phyloP scores from a whole-genome alignment of 2,797 vertebrate genomes.

The Protonibea diacanthus region DNA sequence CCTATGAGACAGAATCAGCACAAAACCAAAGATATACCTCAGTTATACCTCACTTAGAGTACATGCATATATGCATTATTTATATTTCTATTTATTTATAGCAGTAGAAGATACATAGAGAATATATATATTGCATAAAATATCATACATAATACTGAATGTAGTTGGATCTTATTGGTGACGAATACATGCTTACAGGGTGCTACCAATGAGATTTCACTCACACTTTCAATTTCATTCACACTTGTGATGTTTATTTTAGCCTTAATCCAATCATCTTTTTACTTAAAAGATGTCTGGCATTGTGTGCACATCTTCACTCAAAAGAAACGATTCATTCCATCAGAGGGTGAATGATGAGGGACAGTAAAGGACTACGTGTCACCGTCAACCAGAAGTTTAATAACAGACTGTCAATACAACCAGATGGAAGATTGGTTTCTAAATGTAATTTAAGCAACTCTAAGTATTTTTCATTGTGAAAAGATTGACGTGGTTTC shows the following conservation, averaged over 20 bases:
- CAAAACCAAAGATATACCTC: constrained; percentile 74
- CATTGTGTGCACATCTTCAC: constrained; percentile 31
- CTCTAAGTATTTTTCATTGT: constrained; percentile 2
- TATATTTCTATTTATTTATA: constrained; percentile 29
- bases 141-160: constrained; percentile 41
- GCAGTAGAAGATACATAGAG: constrained; percentile 12
- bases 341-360: constrained; percentile 14
- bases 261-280: constrained; percentile 43
- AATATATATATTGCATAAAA: constrained; percentile 22
- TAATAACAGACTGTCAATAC: not conserved
- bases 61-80: constrained; percentile 31
- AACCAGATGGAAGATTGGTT: not conserved
- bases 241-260: constrained; percentile 36
- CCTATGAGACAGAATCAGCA: constrained; percentile 56
- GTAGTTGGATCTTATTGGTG: constrained; percentile 17
- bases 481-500: not conserved
- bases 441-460: constrained; percentile 18
- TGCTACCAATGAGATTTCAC: constrained; percentile 39
- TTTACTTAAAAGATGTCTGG: constrained; percentile 14
- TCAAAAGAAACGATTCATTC: constrained; percentile 3
- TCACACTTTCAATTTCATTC: too few relatives aligned
- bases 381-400: constrained; percentile 7
- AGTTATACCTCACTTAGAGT: constrained; percentile 42
- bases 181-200: constrained; percentile 36
- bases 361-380: constrained; percentile 10